Conservation (phyloP, 1,140 invertebrate genomes). For the Caenorhabditis brenneri region DNA sequence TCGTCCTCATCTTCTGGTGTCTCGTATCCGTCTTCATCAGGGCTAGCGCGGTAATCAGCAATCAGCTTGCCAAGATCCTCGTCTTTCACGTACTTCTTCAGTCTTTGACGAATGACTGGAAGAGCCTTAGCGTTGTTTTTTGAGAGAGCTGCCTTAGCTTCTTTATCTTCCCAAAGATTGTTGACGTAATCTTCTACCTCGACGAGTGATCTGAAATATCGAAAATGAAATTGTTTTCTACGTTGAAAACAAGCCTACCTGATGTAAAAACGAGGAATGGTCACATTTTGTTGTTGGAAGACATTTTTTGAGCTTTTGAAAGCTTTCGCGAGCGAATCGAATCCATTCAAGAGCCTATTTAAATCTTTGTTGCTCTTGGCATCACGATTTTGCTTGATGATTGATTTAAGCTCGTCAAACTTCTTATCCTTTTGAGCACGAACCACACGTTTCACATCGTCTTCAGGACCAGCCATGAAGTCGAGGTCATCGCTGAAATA, state of each 20-base stretch:
- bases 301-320: constrained; percentile 90
- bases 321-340: constrained; percentile 87
- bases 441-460: constrained; percentile 91
- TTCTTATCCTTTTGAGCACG: constrained; percentile 94
- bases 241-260: not conserved
- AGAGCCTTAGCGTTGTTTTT: constrained; percentile 91
- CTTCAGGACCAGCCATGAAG: constrained; percentile 77
- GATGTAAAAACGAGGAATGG: constrained; percentile 78
- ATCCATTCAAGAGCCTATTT: constrained; percentile 86
- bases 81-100: constrained; percentile 91
- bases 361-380: constrained; percentile 98
- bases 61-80: constrained; percentile 78
- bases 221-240: too few species aligned
- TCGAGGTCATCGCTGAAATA: constrained; percentile 62
- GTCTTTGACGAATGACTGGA: constrained; percentile 88
- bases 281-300: constrained; percentile 88
- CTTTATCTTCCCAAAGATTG: constrained; percentile 85
- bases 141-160: constrained; percentile 78
- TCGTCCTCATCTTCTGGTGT: constrained; percentile 58
- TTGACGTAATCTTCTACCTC: constrained; percentile 94
- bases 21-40: constrained; percentile 70
- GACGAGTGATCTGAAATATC: constrained; percentile 83
- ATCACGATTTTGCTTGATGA: constrained; percentile 90
- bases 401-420: constrained; percentile 89
- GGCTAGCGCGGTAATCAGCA: constrained; percentile 62